Base-by-base conservation (phyloP, 2,888 invertebrate species). In the Ferrisia virgata region DNA sequence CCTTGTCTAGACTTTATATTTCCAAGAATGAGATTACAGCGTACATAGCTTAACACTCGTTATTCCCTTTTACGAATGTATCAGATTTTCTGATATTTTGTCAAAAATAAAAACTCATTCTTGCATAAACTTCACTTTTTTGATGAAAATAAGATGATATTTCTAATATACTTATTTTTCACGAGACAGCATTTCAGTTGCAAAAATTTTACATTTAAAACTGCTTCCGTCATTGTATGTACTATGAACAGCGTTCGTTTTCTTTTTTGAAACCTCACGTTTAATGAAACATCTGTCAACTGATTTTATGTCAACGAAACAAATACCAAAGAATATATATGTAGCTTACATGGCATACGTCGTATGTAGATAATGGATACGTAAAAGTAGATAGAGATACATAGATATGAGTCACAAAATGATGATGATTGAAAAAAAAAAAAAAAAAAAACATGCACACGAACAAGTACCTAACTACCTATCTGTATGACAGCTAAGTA, bases 231-330 rank as follows among this genome's bases (percentile, higher is more conserved):
- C 64, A 28, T 64, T 64, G 28, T 13, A 64, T 18, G 64, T 28
- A 64, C 64, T 13, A 64, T 18, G 64, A 64, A 64, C 64, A 28
- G 3, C 28, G 28, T 28, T 64, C 53, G 53, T 64, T 28, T 58
- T 64, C 64, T 28, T 64, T 64, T 64, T 13, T 28, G 13, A 64
- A 64, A 28, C 28, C 64, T 64, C 28, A 18, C 64, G 15, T 64
- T 28, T 28, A 64, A 64, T 64, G 64, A 64, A 64, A 64, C 64
- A 64, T 64, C 64, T 64, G 64, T 64, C 64, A 64, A 28, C 64
- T 4, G 15, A 28, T 64, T 64, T 28, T 13, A 28, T 28, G 28
- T 28, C 15, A 28, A 64, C 28, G 28, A 28, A 28, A 64, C n/a
- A 64, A 64, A 64, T 64, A 28, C 28, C 28, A 13, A n/a, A n/a